A percentile compares a stretch with the other conserved stretches of the same genome.
These are phyloP conservation scores for Rhagium mordax DNA, from an alignment of 2,888 invertebrate genomes.

Conservation along the genomic window DNA sequence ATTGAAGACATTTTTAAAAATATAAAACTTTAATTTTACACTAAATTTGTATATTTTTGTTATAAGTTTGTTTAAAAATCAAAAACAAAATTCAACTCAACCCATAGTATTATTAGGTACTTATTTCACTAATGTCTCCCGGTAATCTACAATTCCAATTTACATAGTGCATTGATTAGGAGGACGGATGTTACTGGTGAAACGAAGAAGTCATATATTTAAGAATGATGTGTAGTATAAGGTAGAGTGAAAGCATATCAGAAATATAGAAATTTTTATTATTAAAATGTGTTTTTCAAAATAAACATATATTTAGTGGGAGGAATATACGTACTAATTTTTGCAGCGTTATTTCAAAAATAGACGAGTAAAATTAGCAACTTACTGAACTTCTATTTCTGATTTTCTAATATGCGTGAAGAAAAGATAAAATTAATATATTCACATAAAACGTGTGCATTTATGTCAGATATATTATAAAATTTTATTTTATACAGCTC, in stretches of 20 bases:
- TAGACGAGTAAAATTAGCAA: slow-evolving; percentile 43
- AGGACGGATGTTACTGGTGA: too few relatives aligned
- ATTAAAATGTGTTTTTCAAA: slow-evolving; percentile 19
- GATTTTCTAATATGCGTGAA: slow-evolving; percentile 30
- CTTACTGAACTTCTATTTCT: slow-evolving; percentile 44
- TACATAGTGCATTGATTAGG: too few relatives aligned
- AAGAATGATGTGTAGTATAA: too few relatives aligned
- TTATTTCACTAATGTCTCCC: too few relatives aligned
- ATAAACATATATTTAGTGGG: slow-evolving; percentile 39
- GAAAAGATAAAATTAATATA: slow-evolving; percentile 6
- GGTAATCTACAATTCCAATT: too few relatives aligned
- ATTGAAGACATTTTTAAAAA: too few relatives aligned
- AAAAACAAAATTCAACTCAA: too few relatives aligned
- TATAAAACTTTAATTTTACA: too few relatives aligned
- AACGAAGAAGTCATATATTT: too few relatives aligned
- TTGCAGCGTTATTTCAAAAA: slow-evolving; percentile 43
- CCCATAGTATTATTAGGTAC: too few relatives aligned
- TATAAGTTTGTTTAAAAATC: too few relatives aligned
- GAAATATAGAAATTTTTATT: not conserved
- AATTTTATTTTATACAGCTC: not conserved
- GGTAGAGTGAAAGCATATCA: not conserved
- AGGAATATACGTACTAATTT: slow-evolving; percentile 45
- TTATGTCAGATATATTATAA: not conserved
- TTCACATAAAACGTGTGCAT: not conserved
- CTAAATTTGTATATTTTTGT: too few relatives aligned